phyloP scores from a whole-genome alignment of 1,140 invertebrate genomes.

The Brachionus paranguensis region DNA sequence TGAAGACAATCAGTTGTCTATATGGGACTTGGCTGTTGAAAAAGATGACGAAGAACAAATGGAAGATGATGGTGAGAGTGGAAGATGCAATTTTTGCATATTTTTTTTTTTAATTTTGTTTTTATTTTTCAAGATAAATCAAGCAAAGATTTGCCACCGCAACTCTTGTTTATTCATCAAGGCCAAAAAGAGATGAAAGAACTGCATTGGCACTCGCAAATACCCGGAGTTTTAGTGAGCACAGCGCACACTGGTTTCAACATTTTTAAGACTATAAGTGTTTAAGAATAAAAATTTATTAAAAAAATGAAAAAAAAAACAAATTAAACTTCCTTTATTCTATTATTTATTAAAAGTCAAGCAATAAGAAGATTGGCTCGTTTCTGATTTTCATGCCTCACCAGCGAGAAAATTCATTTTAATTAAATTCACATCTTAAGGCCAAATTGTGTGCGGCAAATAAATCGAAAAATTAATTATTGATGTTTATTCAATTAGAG shows the following conservation, averaged over 20 bases:
- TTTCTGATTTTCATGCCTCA: neutral
- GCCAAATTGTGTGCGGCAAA: neutral
- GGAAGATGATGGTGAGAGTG: constrained; percentile 22
- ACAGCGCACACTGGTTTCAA: constrained; percentile 92
- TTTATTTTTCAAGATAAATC: neutral
- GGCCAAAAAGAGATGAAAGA: constrained; percentile 97
- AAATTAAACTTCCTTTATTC: neutral
- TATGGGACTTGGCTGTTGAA: constrained; percentile 94
- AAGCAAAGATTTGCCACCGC: constrained; percentile 72
- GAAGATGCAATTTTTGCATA: constrained; percentile 46
- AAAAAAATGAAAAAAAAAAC: neutral
- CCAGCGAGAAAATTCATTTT: neutral
- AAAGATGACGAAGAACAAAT: constrained; percentile 53
- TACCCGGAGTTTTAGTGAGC: constrained; percentile 84
- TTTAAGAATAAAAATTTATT: constrained; percentile 59
- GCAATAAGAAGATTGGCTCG: neutral
- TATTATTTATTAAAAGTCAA: neutral
- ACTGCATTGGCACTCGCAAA: constrained; percentile 93
- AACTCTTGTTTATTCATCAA: constrained; percentile 94
- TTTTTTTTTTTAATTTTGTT: constrained; percentile 49
- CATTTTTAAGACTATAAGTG: constrained; percentile 94
- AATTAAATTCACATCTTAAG: neutral
- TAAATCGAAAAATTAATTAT: neutral
- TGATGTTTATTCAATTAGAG: neutral
- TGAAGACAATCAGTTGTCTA: constrained; percentile 87